These are phyloP conservation scores for Ceramica pisi DNA, from an alignment of 2,888 invertebrate species.

Conservation along the genomic window DNA sequence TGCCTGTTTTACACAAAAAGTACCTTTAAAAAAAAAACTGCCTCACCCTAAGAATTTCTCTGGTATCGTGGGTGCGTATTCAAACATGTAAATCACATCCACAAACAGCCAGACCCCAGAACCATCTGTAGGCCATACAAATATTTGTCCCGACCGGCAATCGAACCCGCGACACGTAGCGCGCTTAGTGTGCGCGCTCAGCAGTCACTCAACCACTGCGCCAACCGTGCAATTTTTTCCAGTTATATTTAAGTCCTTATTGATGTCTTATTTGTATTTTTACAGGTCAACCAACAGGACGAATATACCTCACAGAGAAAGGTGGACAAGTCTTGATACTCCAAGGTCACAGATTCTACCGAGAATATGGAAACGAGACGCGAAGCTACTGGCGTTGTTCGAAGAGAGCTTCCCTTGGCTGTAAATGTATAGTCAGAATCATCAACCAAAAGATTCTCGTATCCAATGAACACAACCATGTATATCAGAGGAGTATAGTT, in stretches of 20 bases:
- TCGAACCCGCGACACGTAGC: too few species aligned
- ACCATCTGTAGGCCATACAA: too few species aligned
- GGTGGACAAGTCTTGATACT: conserved; percentile 78
- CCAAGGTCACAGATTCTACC: conserved; percentile 75
- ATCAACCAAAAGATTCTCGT: conserved; percentile 72
- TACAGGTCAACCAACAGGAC: conserved; percentile 60
- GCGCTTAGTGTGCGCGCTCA: too few species aligned
- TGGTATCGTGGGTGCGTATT: too few species aligned
- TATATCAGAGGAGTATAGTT: conserved; percentile 18
- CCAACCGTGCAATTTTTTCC: too few species aligned
- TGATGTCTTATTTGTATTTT: conserved; percentile 9
- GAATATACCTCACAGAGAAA: conserved; percentile 73
- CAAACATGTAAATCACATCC: too few species aligned
- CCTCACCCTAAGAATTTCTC: too few species aligned
- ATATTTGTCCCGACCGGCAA: too few species aligned
- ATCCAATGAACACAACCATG: conserved; percentile 75
- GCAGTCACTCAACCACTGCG: too few species aligned
- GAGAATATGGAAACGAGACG: conserved; percentile 74
- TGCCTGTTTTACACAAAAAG: background rate
- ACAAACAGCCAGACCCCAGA: too few species aligned
- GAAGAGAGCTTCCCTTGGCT: conserved; percentile 72
- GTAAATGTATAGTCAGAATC: conserved; percentile 77
- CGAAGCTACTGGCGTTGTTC: conserved; percentile 82
- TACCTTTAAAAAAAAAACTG: too few species aligned
- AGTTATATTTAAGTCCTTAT: background rate